These are phyloP conservation scores for Lerema accius DNA, from an alignment of 1,140 invertebrate species.

Conservation along the genomic window DNA sequence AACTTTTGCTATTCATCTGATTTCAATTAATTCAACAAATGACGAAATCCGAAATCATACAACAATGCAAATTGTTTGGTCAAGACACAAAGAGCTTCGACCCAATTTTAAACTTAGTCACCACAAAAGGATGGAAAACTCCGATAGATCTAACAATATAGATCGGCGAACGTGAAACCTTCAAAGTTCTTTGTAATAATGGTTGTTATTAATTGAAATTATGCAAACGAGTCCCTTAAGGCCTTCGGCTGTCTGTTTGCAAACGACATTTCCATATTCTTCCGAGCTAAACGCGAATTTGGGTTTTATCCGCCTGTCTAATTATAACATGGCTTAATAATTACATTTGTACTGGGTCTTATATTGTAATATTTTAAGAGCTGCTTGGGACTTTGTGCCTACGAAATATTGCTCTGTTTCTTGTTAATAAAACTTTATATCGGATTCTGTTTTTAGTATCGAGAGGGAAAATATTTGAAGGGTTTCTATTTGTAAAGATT, in stretches of 20 bases:
- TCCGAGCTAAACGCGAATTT: constrained; percentile 31
- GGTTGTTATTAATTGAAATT: constrained; percentile 61
- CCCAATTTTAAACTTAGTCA: constrained; percentile 43
- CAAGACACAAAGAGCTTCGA: constrained; percentile 34
- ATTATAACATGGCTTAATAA: constrained; percentile 31
- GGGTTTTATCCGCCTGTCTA: constrained; percentile 21
- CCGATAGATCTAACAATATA: constrained; percentile 48
- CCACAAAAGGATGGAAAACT: constrained; percentile 28
- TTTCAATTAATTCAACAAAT: not conserved
- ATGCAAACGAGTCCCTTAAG: constrained; percentile 49
- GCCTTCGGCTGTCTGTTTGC: constrained; percentile 35
- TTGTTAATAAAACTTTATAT: too few species aligned
- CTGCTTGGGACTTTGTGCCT: too few species aligned
- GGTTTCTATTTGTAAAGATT: too few species aligned
- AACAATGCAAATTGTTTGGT: constrained; percentile 13
- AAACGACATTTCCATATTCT: constrained; percentile 46
- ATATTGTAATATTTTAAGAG: too few species aligned
- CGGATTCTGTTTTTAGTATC: too few species aligned
- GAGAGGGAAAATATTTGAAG: too few species aligned
- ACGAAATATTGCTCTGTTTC: too few species aligned
- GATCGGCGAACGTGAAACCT: constrained; percentile 42
- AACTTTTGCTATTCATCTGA: too few species aligned
- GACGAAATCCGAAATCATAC: constrained; percentile 10
- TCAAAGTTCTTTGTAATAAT: constrained; percentile 54
- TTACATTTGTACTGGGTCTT: constrained; percentile 29